Percentiles rank a stretch among this genome's conserved stretches.
Conservation (phyloP, 2,888 invertebrate genomes). For the Drosophila mimica region DNA sequence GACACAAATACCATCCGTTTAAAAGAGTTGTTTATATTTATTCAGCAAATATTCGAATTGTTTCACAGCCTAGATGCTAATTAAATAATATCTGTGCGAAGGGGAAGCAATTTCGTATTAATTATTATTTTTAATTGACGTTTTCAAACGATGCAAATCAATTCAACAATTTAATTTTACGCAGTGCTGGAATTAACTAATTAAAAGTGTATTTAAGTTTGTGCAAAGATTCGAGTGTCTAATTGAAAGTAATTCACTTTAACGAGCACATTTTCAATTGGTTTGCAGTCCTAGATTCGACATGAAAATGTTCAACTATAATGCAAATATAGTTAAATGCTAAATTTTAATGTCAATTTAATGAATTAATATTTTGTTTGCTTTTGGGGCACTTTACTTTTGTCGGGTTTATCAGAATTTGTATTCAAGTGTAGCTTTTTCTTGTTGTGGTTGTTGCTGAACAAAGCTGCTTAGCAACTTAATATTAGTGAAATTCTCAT, state of each 20-base stretch:
- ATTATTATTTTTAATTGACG: constrained; percentile 12
- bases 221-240: not conserved
- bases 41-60: not conserved
- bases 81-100: constrained; percentile 2
- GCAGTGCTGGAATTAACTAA: not conserved
- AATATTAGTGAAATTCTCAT: not conserved
- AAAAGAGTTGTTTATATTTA: not conserved
- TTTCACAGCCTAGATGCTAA: constrained; percentile 10
- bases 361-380: constrained; percentile 11
- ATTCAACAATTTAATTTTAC: not conserved
- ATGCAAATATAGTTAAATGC: constrained; percentile 7
- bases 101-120: not conserved
- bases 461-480: not conserved
- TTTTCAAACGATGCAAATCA: not conserved
- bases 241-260: not conserved
- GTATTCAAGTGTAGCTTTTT: constrained; percentile 35
- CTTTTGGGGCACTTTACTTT: not conserved
- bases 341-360: constrained; percentile 3
- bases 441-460: not conserved
- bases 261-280: not conserved
- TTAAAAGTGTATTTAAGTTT: not conserved
- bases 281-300: not conserved
- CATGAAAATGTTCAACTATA: not conserved
- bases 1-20: not conserved
- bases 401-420: constrained; percentile 51